Percentiles rank a stretch among this genome's conserved stretches.
These are phyloP conservation scores for Achroia grisella DNA, from an alignment of 1,140 invertebrate genomes.

Conservation along the genomic window DNA sequence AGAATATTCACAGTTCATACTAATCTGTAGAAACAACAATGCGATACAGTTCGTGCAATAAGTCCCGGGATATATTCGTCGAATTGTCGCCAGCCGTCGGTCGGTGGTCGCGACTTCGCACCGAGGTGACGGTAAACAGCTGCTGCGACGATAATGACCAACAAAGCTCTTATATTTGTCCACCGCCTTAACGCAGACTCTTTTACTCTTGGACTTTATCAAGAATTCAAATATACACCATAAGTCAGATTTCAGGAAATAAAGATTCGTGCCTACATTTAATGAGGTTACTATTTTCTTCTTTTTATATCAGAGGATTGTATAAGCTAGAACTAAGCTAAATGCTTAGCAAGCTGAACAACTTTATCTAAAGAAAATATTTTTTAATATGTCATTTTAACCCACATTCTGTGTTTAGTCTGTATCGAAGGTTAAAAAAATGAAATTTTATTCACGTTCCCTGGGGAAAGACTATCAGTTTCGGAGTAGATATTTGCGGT, in stretches of 20 bases:
- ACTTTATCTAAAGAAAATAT: too few relatives aligned
- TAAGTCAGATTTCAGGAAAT: background rate
- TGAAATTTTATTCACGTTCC: too few relatives aligned
- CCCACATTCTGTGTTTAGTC: too few relatives aligned
- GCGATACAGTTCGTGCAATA: constrained; percentile 31
- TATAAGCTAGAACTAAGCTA: too few relatives aligned
- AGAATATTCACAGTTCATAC: constrained; percentile 27
- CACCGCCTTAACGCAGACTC: constrained; percentile 35
- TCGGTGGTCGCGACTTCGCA: constrained; percentile 67
- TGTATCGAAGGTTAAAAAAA: too few relatives aligned
- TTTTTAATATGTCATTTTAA: too few relatives aligned
- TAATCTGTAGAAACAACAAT: constrained; percentile 31
- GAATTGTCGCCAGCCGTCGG: constrained; percentile 50
- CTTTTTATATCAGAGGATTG: too few relatives aligned
- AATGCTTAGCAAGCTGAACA: too few relatives aligned
- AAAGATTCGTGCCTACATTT: too few relatives aligned
- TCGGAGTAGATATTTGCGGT: too few relatives aligned
- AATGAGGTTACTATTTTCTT: too few relatives aligned
- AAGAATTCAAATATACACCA: constrained; percentile 18
- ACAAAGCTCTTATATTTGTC: constrained; percentile 55
- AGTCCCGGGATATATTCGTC: constrained; percentile 40
- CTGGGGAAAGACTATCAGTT: too few relatives aligned
- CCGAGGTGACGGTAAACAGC: constrained; percentile 59
- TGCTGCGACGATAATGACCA: constrained; percentile 61
- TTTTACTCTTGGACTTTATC: constrained; percentile 16